Percentiles rank a stretch among this genome's conserved stretches.
These are phyloP conservation scores for Petromus typicus DNA, from an alignment of 2,113 vertebrate genomes.

Conservation along the genomic window DNA sequence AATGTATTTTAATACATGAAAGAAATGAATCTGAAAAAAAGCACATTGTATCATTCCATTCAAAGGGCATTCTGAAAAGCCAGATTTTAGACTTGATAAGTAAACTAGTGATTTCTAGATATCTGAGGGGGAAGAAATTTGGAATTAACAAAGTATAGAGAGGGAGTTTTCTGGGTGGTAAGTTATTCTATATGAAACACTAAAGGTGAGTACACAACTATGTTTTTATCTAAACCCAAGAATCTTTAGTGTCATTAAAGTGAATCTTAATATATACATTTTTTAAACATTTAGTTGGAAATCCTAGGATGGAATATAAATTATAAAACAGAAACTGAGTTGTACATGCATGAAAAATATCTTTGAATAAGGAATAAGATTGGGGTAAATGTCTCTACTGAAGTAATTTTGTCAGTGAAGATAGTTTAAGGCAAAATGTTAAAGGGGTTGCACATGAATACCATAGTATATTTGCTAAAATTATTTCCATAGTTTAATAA, in stretches of 20 bases:
- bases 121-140: neutral
- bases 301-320: neutral
- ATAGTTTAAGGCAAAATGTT: neutral
- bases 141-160: neutral
- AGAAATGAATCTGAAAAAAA: neutral
- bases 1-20: neutral
- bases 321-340: conserved; percentile 15
- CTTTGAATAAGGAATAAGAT: neutral
- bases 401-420: neutral
- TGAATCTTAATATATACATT: neutral
- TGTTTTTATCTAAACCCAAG: neutral
- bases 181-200: neutral
- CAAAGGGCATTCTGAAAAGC: neutral
- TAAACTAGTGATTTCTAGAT: neutral
- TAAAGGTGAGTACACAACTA: neutral
- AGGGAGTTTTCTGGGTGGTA: neutral
- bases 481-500: neutral
- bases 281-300: neutral
- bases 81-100: neutral
- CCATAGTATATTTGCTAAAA: neutral
- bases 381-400: neutral
- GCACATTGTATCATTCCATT: neutral
- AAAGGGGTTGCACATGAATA: neutral
- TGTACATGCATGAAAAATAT: neutral
- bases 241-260: neutral